Evolutionary conservation across 2,888 invertebrate genomes (phyloP), one percentile per base, ranked within the genome.

Genomic region (Lycia hirtaria): DNA sequence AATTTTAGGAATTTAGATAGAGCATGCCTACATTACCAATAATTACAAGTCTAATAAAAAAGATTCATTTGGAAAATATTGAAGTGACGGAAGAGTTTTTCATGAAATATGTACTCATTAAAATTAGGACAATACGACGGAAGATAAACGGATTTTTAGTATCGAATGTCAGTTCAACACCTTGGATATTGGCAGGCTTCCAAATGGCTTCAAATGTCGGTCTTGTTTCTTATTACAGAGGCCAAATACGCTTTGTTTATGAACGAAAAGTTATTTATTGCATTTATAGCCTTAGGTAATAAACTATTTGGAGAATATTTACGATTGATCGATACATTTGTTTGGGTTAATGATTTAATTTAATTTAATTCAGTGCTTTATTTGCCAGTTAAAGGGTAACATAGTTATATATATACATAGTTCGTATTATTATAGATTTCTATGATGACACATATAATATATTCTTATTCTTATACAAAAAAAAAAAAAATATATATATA

Each of bases 141-240:
- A 50, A 56, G 41, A 52, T 37, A 61, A 55, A 68, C 65, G 67
- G 66, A 73, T 74, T 76, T 69, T 65, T 62, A 72, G 81, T 85
- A 87, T 90, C 89, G 78, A 82, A 76, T 90, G 78, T 85, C 89
- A 75, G 71, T 64, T 78, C 78, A 73, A 72, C 78, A 79, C 77
- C 73, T 78, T 73, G 69, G 62, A 64, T 65, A 56, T 76, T 88
- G 89, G 90, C 85, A 58, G 20, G 17, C 17, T 3, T 72, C 87
- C 88, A 88, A 85, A 75, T 60, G 75, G 82, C 82, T 82, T 87
- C 80, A 77, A 80, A 78, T 85, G 80, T 75, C 83, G 66, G 68
- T 68, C 68, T 76, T 73, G 76, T 77, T 74, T 74, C 72, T 73
- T 63, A 70, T 69, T 66, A 70, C 65, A 72, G 65, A 72, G 60